Percentiles rank a stretch among this genome's conserved stretches.
Conservation (phyloP, 1,140 invertebrate genomes). For the Drosophila lacteicornis region DNA sequence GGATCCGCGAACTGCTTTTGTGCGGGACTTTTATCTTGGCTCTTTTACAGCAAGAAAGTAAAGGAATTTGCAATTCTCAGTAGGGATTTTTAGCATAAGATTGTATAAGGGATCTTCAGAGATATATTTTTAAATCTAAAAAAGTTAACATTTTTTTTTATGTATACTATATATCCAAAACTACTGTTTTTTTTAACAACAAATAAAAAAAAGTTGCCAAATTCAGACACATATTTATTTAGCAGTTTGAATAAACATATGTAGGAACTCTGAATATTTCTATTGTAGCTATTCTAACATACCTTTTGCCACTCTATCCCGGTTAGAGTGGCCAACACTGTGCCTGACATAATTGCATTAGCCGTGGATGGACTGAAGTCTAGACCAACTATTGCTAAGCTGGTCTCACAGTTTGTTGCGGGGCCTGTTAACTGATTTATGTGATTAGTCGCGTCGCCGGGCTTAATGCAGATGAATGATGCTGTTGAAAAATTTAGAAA, state of each 20-base stretch:
- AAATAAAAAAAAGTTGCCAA: no score
- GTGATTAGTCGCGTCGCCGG: constrained; percentile 48
- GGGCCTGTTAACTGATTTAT: constrained; percentile 59
- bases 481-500: constrained; percentile 40
- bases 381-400: constrained; percentile 28
- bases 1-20: constrained; percentile 6
- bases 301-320: not conserved
- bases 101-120: no score
- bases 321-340: not conserved
- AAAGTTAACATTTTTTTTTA: no score
- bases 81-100: no score
- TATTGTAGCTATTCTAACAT: not conserved
- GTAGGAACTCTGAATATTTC: not conserved
- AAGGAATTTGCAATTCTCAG: not conserved
- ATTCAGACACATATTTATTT: no score
- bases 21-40: not conserved
- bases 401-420: constrained; percentile 45
- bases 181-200: no score
- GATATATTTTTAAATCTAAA: no score
- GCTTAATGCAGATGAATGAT: constrained; percentile 46
- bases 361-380: constrained; percentile 13
- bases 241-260: no score
- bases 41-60: not conserved
- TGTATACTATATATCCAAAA: no score
- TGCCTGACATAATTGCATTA: constrained; percentile 30